Conservation (phyloP, 2,888 invertebrate genomes). For the Petrolisthes manimaculis region DNA sequence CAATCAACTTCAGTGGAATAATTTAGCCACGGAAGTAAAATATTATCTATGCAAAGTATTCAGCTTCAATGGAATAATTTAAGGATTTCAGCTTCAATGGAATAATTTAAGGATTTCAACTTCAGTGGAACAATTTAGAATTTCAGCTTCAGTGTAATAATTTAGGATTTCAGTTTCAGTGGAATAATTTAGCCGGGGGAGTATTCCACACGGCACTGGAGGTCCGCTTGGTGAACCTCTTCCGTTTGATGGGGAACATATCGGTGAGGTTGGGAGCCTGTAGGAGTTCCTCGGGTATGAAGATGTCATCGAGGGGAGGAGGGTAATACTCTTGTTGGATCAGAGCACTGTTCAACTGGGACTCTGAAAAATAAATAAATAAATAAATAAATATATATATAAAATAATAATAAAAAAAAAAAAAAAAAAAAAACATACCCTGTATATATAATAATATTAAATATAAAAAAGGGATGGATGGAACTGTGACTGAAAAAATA, state of each 20-base stretch:
- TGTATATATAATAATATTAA: no score
- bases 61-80: constrained; percentile 26
- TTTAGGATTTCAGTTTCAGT: constrained; percentile 12
- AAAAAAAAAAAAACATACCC: no score
- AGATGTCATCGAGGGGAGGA: constrained; percentile 56
- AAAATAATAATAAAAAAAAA: background rate
- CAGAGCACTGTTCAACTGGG: constrained; percentile 47
- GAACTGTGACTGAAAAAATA: no score
- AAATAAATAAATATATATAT: no score
- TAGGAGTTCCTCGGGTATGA: constrained; percentile 65
- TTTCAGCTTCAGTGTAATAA: constrained; percentile 13
- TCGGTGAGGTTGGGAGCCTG: constrained; percentile 69
- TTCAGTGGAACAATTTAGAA: constrained; percentile 30
- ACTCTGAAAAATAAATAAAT: constrained; percentile 46
- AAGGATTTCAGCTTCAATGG: background rate
- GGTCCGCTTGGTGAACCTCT: constrained; percentile 70
- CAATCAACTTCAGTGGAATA: no score
- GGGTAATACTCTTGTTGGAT: constrained; percentile 58
- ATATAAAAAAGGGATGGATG: no score
- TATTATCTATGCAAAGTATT: background rate
- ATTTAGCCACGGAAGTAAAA: no score
- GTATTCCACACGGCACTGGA: constrained; percentile 72
- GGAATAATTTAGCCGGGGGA: constrained; percentile 67
- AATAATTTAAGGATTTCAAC: constrained; percentile 39
- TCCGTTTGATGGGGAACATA: constrained; percentile 69